These are phyloP conservation scores for Schrankia costaestrigalis DNA, from an alignment of 2,888 invertebrate genomes.

Conservation along the genomic window DNA sequence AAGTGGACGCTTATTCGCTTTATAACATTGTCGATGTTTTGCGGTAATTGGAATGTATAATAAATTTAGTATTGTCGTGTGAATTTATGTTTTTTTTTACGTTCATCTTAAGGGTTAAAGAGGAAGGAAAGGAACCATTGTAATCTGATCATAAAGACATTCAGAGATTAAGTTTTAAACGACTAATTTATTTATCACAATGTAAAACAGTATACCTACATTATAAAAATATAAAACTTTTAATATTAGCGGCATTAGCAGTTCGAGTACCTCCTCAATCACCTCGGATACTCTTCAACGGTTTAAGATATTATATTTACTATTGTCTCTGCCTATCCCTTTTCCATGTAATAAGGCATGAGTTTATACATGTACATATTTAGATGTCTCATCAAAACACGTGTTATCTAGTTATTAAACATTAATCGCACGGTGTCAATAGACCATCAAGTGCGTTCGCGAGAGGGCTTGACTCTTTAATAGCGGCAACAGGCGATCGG, in stretches of 20 bases:
- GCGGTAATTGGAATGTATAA: slow-evolving; percentile 34
- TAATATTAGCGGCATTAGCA: too few relatives aligned
- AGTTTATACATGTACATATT: background rate
- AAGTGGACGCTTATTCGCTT: slow-evolving; percentile 39
- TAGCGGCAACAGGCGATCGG: slow-evolving; percentile 47
- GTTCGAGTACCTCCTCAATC: too few relatives aligned
- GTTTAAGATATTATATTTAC: background rate
- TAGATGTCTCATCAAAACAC: slow-evolving; percentile 18
- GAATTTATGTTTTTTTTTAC: slow-evolving; percentile 11
- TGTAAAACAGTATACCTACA: too few relatives aligned
- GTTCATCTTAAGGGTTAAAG: background rate
- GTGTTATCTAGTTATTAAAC: slow-evolving; percentile 23
- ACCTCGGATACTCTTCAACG: background rate
- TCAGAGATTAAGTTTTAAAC: too few relatives aligned
- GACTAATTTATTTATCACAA: too few relatives aligned
- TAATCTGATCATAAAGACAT: too few relatives aligned
- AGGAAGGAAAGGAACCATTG: too few relatives aligned
- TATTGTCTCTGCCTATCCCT: too few relatives aligned
- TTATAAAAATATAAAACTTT: too few relatives aligned
- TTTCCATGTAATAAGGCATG: background rate
- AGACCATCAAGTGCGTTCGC: slow-evolving; percentile 32
- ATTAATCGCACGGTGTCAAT: slow-evolving; percentile 40
- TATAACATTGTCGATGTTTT: slow-evolving; percentile 28
- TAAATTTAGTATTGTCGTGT: slow-evolving; percentile 25
- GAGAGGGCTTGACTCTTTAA: slow-evolving; percentile 47